Evolutionary conservation across 2,797 vertebrate species (phyloP).

Genomic region (Australoheros facetus): DNA sequence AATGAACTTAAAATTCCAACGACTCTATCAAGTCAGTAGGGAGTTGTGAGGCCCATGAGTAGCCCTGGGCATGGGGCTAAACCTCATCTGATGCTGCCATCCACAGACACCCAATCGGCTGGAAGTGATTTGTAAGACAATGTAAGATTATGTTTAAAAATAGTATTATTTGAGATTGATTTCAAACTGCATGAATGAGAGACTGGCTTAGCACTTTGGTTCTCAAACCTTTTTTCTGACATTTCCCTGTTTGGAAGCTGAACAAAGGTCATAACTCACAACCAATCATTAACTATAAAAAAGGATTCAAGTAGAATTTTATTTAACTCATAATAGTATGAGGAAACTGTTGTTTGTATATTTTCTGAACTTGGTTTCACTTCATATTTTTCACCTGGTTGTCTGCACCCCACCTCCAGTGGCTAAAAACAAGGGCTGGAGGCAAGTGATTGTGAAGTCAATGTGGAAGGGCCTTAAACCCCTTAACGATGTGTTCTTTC

Average conservation of each 20-base stretch:
- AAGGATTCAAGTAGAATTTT: not conserved
- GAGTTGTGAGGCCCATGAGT: constrained; percentile 42
- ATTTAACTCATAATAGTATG: not conserved
- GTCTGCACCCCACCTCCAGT: no score
- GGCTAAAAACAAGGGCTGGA: no score
- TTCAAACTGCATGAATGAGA: not conserved
- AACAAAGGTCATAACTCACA: not conserved
- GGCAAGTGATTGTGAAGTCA: not conserved
- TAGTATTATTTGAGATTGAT: not conserved
- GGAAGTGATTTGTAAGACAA: constrained; percentile 17
- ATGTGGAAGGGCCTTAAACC: no score
- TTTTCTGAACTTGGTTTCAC: no score
- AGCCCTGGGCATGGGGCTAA: constrained; percentile 50
- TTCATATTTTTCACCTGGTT: no score
- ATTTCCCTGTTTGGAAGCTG: not conserved
- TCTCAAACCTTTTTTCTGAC: not conserved
- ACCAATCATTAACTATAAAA: no score
- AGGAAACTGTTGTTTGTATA: not conserved
- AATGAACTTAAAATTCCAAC: constrained; percentile 50
- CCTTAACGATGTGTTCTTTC: no score
- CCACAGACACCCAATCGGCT: constrained; percentile 30
- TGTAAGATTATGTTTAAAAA: constrained; percentile 8
- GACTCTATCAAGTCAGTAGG: constrained; percentile 46
- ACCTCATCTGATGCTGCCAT: constrained; percentile 49
- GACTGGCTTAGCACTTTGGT: not conserved